Percentiles rank a stretch among this genome's conserved stretches.
These are phyloP conservation scores for Aproaerema taeniolella DNA, from an alignment of 2,888 invertebrate species.

Conservation along the genomic window DNA sequence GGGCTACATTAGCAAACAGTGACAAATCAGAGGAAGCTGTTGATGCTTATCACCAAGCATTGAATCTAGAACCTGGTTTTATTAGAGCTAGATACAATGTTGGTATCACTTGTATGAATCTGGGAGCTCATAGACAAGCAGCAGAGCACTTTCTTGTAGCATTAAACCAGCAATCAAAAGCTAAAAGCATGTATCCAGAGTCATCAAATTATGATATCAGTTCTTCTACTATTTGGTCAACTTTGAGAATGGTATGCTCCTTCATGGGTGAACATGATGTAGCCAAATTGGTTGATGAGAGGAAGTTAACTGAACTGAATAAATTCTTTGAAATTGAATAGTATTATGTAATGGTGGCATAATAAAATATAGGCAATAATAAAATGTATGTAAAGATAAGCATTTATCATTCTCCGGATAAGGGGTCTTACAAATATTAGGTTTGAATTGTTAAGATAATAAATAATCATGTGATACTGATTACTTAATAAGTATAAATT, in stretches of 20 bases:
- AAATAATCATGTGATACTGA: too few relatives aligned
- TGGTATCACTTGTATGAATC: constrained; percentile 97
- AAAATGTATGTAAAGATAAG: neutral
- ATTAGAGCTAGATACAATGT: constrained; percentile 98
- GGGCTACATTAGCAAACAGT: constrained; percentile 98
- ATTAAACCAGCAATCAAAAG: constrained; percentile 91
- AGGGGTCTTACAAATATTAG: too few relatives aligned
- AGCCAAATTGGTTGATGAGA: constrained; percentile 78
- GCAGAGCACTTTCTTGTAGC: constrained; percentile 96
- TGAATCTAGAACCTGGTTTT: constrained; percentile 95
- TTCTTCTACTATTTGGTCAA: constrained; percentile 96
- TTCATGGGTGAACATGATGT: constrained; percentile 85
- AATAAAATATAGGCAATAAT: neutral
- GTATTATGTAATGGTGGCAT: neutral
- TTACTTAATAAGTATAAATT: too few relatives aligned
- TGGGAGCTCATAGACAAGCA: constrained; percentile 95
- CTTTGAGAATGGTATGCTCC: constrained; percentile 91
- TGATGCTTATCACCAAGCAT: constrained; percentile 94
- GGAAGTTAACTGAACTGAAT: constrained; percentile 79
- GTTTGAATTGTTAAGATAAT: too few relatives aligned
- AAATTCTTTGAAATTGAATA: constrained; percentile 59
- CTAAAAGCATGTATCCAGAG: constrained; percentile 52
- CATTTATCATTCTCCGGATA: neutral
- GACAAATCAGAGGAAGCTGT: constrained; percentile 97
- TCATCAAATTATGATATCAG: constrained; percentile 71